Evolutionary conservation across 2,888 invertebrate genomes (phyloP), one percentile per base, ranked within the genome.

Genomic region (Amiota minor): DNA sequence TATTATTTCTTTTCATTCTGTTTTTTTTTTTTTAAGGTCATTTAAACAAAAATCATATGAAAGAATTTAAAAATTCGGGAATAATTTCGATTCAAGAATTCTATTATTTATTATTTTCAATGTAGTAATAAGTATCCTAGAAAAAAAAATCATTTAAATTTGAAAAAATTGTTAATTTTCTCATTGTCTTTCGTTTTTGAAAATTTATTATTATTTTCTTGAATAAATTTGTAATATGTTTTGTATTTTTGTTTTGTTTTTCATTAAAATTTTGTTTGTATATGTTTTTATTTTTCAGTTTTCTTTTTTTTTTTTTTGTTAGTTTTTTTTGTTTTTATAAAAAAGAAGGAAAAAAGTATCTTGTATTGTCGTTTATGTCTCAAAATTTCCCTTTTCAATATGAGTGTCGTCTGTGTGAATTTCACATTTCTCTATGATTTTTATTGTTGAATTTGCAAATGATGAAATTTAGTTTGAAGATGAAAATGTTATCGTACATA

Each of bases 321-420:
- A 14, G 6, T 20, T 62, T 56, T 53, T 55, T 61, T 70, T 70
- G 11, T 74, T 62, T 45, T 70, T 62, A 56, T 70, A 72, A 74
- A 75, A 74, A 71, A 71, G 65, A 76, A 75, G 74, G 50, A 74
- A 75, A 76, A 76, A 75, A 55, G 59, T 69, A 73, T 69, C n/a
- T 71, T 62, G 76, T 78, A 78, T 78, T 78, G 78, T 78, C 78
- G 74, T 76, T 75, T 71, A 72, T 78, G 75, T 78, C 78, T 76
- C 73, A 72, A 72, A 74, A 67, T 73, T 76, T 73, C 76, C 76
- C 72, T 76, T 73, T 72, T 74, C 14, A 20, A 67, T 35, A 35
- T 35, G 35, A 35, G 35, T 35, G 6, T 35, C 35, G 35, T 35
- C 6, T 6, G 35, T 35, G 35, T 6, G 35, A 35, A 6, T 35